phyloP scores from a whole-genome alignment of 2,113 vertebrate species.

The Paratilapia polleni region DNA sequence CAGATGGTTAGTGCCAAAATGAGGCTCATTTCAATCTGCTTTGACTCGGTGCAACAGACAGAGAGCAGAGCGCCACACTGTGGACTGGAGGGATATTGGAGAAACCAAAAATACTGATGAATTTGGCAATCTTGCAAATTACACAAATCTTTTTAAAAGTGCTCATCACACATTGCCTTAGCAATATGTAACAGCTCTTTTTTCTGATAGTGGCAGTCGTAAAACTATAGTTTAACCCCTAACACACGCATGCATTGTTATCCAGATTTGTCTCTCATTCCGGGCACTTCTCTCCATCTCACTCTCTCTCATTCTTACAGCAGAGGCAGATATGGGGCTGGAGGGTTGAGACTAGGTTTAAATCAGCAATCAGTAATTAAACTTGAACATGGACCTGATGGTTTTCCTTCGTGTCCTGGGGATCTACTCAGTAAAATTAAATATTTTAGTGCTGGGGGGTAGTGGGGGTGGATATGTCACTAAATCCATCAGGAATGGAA shows the following conservation, averaged over 20 bases:
- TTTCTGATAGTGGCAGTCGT: not conserved
- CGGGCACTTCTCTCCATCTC: conserved; percentile 8
- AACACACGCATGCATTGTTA: not conserved
- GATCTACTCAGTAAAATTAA: conserved; percentile 88
- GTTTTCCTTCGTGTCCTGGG: conserved; percentile 88
- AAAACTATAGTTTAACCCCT: not conserved
- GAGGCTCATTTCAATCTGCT: conserved; percentile 64
- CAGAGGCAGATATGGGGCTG: conserved; percentile 85
- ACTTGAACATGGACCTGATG: conserved; percentile 90
- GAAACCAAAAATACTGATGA: not conserved
- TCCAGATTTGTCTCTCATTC: not conserved
- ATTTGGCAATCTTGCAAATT: not conserved
- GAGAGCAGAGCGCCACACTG: conserved; percentile 74
- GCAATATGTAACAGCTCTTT: not conserved
- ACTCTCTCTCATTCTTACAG: conserved; percentile 18
- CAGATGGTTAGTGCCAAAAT: conserved; percentile 56
- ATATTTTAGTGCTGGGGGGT: conserved; percentile 89
- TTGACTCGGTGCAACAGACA: conserved; percentile 20
- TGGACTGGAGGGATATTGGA: conserved; percentile 77
- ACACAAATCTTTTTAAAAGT: not conserved
- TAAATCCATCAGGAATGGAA: conserved; percentile 90
- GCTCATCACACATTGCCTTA: not conserved
- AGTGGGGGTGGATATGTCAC: conserved; percentile 86
- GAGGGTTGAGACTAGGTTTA: conserved; percentile 87
- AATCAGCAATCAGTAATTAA: conserved; percentile 98